phyloP scores from a whole-genome alignment of 1,140 invertebrate species.

The Drosophila nigrodunni region DNA sequence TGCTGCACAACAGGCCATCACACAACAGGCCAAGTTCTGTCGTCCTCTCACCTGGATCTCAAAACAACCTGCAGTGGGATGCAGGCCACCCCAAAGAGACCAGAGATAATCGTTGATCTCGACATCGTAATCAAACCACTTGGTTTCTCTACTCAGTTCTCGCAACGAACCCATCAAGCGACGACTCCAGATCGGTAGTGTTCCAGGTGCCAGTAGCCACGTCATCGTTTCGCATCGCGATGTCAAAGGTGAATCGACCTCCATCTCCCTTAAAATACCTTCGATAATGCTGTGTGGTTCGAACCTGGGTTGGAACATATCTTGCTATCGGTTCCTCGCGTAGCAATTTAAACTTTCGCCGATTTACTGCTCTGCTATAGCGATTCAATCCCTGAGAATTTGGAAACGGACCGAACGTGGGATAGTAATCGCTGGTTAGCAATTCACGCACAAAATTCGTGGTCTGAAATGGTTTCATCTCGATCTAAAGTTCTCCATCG shows the following conservation, averaged over 20 bases:
- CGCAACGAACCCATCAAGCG: slow-evolving; percentile 71
- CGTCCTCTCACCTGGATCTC: slow-evolving; percentile 80
- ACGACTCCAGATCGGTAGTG: slow-evolving; percentile 83
- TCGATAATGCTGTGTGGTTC: slow-evolving; percentile 32
- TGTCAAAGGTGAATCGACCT: background rate
- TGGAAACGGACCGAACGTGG: background rate
- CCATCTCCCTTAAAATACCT: slow-evolving; percentile 38
- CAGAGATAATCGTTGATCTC: slow-evolving; percentile 86
- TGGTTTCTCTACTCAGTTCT: slow-evolving; percentile 34
- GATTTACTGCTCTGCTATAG: background rate
- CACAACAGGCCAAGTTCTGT: slow-evolving; percentile 85
- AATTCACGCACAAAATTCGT: slow-evolving; percentile 36
- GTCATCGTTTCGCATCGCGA: slow-evolving; percentile 81
- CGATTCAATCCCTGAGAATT: background rate
- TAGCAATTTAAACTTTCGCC: slow-evolving; percentile 18
- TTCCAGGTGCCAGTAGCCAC: slow-evolving; percentile 72
- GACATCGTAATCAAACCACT: slow-evolving; percentile 86
- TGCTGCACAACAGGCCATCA: slow-evolving; percentile 86
- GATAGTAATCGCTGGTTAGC: background rate
- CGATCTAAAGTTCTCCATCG: background rate
- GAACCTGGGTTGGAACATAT: background rate
- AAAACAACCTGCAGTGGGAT: slow-evolving; percentile 85
- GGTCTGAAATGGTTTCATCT: background rate
- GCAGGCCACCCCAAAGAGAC: slow-evolving; percentile 86
- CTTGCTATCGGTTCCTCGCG: background rate